phyloP scores from a whole-genome alignment of 2,888 invertebrate genomes.

The Troides oblongomaculatus region DNA sequence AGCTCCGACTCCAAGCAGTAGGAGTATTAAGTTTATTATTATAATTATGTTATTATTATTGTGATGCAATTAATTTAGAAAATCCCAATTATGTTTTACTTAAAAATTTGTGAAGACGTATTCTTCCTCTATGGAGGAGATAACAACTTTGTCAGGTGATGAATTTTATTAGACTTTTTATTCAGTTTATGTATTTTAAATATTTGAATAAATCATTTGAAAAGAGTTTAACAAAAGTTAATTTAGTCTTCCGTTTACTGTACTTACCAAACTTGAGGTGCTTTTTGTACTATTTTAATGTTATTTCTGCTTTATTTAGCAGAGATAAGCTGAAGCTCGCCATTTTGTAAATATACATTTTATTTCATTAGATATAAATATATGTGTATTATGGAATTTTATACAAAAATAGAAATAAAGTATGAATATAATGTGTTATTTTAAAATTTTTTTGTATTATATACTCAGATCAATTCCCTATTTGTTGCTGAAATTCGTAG shows the following conservation, averaged over 20 bases:
- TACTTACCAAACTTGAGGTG: conserved; percentile 70
- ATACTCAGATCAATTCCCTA: neutral
- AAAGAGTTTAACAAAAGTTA: conserved; percentile 63
- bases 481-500: neutral
- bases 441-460: conserved; percentile 21
- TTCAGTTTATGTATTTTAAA: conserved; percentile 1
- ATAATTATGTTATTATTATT: neutral
- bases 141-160: neutral
- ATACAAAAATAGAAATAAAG: conserved; percentile 77
- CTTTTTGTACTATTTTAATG: conserved; percentile 51
- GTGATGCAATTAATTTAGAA: neutral
- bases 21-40: neutral
- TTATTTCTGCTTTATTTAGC: conserved; percentile 43
- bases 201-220: neutral
- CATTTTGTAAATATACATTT: conserved; percentile 66
- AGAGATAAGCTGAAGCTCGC: conserved; percentile 60
- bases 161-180: neutral
- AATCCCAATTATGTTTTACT: neutral
- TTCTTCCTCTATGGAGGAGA: neutral
- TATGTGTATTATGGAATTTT: conserved; percentile 75
- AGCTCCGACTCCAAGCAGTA: too few relatives aligned
- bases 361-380: conserved; percentile 61
- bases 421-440: conserved; percentile 49
- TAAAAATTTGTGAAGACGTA: neutral
- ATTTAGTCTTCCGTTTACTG: conserved; percentile 71